Conservation (phyloP, 2,888 invertebrate genomes). For the Baccha elongata region DNA sequence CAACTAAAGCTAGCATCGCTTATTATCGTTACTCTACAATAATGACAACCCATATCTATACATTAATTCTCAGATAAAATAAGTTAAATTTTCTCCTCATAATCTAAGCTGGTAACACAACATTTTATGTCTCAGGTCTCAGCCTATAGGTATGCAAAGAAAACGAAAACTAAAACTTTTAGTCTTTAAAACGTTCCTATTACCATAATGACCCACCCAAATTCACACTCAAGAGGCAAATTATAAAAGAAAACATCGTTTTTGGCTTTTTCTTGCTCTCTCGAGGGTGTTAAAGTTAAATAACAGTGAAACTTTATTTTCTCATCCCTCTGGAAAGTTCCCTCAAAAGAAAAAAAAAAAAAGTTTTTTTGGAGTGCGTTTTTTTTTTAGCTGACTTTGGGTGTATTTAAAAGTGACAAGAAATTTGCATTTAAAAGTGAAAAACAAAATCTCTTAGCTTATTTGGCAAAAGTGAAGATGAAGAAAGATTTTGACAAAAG, state of each 20-base stretch:
- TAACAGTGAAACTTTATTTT: conserved; percentile 57
- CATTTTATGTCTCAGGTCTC: too few relatives aligned
- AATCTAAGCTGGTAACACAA: too few relatives aligned
- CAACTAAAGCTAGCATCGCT: too few relatives aligned
- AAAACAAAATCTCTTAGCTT: conserved; percentile 17
- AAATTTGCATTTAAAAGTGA: conserved; percentile 59
- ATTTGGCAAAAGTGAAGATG: conserved; percentile 42
- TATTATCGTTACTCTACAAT: too few relatives aligned
- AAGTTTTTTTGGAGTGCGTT: conserved; percentile 4
- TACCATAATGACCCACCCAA: conserved; percentile 63
- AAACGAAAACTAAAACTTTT: conserved; percentile 30
- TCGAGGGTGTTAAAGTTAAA: conserved; percentile 65
- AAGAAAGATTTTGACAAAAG: conserved; percentile 12
- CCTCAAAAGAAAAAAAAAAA: neutral
- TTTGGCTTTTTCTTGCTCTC: conserved; percentile 23
- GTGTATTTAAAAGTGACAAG: conserved; percentile 51
- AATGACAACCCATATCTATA: too few relatives aligned
- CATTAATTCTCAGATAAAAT: too few relatives aligned
- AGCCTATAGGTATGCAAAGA: conserved; percentile 16
- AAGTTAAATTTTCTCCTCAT: too few relatives aligned
- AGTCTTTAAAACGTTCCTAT: conserved; percentile 55
- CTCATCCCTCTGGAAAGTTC: conserved; percentile 8
- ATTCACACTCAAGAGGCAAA: conserved; percentile 18
- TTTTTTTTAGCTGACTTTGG: neutral
- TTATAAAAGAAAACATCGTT: conserved; percentile 15